These are phyloP conservation scores for Cassiopea andromeda DNA, from an alignment of 30 jellyfish, hydroid and myxozoan species.

Conservation along the genomic window DNA sequence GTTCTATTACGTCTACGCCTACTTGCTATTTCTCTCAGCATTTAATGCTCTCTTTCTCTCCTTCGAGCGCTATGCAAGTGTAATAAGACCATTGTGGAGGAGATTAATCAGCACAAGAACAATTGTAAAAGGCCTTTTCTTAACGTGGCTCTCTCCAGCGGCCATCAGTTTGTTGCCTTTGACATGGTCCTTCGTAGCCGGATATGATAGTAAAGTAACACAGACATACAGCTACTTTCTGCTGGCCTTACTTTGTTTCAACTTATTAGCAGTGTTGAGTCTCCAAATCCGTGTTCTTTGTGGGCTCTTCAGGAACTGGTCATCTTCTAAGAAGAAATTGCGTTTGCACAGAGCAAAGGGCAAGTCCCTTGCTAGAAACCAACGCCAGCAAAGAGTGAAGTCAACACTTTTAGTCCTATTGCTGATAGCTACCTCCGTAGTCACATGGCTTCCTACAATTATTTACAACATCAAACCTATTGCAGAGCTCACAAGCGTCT, in stretches of 20 bases:
- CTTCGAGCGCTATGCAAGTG: conserved; percentile 67
- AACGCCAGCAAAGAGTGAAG: conserved; percentile 20
- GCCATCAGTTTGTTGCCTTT: conserved; percentile 50
- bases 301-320: conserved; percentile 55
- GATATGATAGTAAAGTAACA: conserved; percentile 54
- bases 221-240: conserved; percentile 18
- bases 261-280: conserved; percentile 7
- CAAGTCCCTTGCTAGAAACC: conserved; percentile 17
- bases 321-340: conserved; percentile 14
- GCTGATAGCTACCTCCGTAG: conserved; percentile 41
- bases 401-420: conserved; percentile 28
- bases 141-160: conserved; percentile 51
- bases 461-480: conserved; percentile 29
- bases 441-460: conserved; percentile 72
- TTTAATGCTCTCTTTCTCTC: conserved; percentile 56
- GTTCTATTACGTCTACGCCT: conserved; percentile 51
- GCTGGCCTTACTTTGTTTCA: conserved; percentile 22
- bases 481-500: conserved; percentile 30
- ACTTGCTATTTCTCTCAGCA: conserved; percentile 47
- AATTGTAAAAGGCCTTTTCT: conserved; percentile 32
- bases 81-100: conserved; percentile 65
- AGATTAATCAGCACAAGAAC: conserved; percentile 42
- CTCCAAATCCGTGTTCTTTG: conserved; percentile 33
- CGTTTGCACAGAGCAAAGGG: conserved; percentile 10
- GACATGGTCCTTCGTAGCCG: conserved; percentile 34